Conservation (phyloP, 1,140 invertebrate species). For the Dryas iulia region DNA sequence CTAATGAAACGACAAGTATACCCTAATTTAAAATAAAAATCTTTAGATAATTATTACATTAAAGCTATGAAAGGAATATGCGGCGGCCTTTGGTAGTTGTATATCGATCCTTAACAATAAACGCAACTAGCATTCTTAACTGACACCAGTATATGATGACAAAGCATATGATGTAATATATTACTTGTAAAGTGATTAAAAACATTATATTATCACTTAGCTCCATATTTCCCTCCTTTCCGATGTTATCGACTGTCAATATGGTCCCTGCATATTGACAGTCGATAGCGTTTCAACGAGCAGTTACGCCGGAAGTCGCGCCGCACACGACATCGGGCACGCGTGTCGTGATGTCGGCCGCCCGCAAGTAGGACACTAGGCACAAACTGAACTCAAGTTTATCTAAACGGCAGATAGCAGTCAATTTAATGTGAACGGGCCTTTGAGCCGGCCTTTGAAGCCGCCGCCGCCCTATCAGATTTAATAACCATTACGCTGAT, state of each 20-base stretch:
- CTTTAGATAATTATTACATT: too few relatives aligned
- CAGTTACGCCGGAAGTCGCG: background rate
- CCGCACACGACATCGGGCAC: background rate
- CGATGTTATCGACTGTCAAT: background rate
- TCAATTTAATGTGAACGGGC: constrained; percentile 16
- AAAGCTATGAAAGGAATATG: too few relatives aligned
- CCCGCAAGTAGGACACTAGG: background rate
- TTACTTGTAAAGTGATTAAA: background rate
- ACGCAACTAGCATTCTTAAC: too few relatives aligned
- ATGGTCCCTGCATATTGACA: background rate
- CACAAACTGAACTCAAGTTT: background rate
- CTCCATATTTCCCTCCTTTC: too few relatives aligned
- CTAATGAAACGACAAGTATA: background rate
- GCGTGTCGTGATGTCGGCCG: background rate
- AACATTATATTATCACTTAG: background rate
- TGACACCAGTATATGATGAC: too few relatives aligned
- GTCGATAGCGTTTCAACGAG: too few relatives aligned
- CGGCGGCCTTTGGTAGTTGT: too few relatives aligned
- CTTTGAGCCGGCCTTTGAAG: constrained; percentile 17
- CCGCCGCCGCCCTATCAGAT: constrained; percentile 31
- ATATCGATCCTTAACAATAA: too few relatives aligned
- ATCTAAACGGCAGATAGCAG: constrained; percentile 13
- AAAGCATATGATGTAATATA: too few relatives aligned
- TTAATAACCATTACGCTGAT: constrained; percentile 36
- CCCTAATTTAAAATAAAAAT: background rate